These are phyloP conservation scores for Xenus cinereus DNA, from an alignment of 2,113 vertebrate species.

Conservation along the genomic window DNA sequence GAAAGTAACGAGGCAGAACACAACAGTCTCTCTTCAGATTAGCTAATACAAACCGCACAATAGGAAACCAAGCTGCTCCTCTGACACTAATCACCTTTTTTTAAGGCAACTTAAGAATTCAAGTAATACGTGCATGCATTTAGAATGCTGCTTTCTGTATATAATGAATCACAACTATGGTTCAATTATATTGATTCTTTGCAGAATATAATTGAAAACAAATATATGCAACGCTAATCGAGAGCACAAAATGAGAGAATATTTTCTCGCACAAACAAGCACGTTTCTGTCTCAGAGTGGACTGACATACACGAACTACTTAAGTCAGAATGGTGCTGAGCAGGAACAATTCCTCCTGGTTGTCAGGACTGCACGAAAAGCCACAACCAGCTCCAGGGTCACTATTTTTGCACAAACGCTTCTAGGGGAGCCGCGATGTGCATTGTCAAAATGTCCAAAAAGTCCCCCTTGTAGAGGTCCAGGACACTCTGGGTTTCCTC, in stretches of 20 bases:
- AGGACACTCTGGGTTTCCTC: not conserved
- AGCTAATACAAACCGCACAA: not conserved
- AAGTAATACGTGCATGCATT: not conserved
- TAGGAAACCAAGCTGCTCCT: not conserved
- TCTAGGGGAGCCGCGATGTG: not conserved
- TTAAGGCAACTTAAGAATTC: not conserved
- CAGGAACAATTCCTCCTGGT: not conserved
- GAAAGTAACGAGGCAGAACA: not conserved
- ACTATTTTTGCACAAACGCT: not conserved
- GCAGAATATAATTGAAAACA: not conserved
- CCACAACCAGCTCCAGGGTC: not conserved
- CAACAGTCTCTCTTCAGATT: not conserved
- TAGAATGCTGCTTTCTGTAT: not conserved
- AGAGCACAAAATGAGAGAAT: not conserved
- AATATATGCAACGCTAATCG: not conserved
- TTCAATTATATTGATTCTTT: not conserved
- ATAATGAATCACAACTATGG: not conserved
- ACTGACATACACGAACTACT: not conserved
- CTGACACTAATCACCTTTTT: not conserved
- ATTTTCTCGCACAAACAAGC: not conserved
- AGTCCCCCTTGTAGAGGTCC: not conserved
- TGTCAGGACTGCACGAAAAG: fast-evolving
- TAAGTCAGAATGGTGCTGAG: not conserved
- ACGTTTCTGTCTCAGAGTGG: not conserved
- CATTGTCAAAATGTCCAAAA: not conserved